phyloP scores from a whole-genome alignment of 2,113 vertebrate genomes.

The Arenaria interpres region DNA sequence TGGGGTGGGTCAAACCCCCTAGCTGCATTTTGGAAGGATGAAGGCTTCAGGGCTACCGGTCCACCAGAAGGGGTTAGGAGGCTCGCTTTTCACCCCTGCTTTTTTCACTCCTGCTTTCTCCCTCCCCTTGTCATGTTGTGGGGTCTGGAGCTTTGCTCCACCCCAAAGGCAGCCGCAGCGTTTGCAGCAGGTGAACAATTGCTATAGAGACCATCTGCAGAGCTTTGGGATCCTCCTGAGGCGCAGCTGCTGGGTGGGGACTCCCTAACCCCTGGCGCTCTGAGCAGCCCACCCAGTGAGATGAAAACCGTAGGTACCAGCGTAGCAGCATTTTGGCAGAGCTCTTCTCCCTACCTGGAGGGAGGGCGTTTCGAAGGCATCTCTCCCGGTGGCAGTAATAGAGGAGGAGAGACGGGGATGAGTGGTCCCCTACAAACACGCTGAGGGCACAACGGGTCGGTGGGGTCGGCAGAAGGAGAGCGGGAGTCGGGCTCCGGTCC shows the following conservation, averaged over 20 bases:
- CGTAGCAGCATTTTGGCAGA: not conserved
- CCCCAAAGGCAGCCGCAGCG: not conserved
- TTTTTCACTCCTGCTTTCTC: not conserved
- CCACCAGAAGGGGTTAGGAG: not conserved
- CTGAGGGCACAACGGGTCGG: fast-evolving
- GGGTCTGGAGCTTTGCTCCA: constrained; percentile 1
- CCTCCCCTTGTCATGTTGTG: not conserved
- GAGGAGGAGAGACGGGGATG: not conserved
- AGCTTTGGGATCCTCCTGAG: constrained; percentile 26
- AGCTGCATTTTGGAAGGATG: not conserved
- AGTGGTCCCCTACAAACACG: not conserved
- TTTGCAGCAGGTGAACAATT: constrained; percentile 22
- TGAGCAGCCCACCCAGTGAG: not conserved
- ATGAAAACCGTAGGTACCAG: not conserved
- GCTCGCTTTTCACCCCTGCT: not conserved
- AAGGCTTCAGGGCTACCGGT: not conserved
- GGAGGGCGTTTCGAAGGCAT: not conserved
- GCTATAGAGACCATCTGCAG: constrained; percentile 33
- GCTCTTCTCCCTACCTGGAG: not conserved
- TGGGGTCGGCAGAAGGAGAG: not conserved
- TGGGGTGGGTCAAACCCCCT: not conserved
- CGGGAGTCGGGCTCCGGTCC: fast-evolving
- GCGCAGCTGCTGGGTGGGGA: not conserved
- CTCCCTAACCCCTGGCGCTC: not conserved
- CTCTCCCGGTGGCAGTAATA: not conserved